These are phyloP conservation scores for Hartigia nigra DNA, from an alignment of 2,888 invertebrate genomes.

Conservation along the genomic window DNA sequence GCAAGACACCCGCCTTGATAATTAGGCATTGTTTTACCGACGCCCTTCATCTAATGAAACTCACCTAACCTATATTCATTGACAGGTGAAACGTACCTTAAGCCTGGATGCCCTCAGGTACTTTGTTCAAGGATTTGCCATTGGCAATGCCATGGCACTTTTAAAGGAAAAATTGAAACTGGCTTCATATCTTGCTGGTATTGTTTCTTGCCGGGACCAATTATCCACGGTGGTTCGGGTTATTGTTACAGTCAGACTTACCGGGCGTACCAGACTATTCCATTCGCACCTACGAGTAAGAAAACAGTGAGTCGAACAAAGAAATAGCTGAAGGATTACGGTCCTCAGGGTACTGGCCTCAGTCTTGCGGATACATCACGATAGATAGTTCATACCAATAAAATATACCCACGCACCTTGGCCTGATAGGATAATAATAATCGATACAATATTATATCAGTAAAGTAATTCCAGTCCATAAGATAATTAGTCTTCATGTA, in stretches of 20 bases:
- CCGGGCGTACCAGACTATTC: not conserved
- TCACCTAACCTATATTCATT: conserved; percentile 3
- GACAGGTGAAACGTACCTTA: not conserved
- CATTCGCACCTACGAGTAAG: not conserved
- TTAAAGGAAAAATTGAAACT: not conserved
- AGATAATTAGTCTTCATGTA: too few relatives aligned
- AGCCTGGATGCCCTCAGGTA: not conserved
- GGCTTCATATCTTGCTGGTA: not conserved
- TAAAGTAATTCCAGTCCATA: too few relatives aligned
- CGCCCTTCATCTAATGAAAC: conserved; percentile 14
- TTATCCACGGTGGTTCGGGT: not conserved
- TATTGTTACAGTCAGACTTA: not conserved
- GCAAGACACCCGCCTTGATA: conserved; percentile 21
- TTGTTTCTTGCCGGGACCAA: conserved; percentile 1
- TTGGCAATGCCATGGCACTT: not conserved
- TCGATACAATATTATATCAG: too few relatives aligned
- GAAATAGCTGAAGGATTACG: not conserved
- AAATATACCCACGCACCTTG: not conserved
- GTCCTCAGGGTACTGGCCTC: not conserved
- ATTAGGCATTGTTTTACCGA: conserved; percentile 28
- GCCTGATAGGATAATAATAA: too few relatives aligned
- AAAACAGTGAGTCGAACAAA: not conserved
- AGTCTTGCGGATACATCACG: not conserved
- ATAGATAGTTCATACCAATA: not conserved
- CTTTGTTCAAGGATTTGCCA: not conserved